Evolutionary conservation across 1,140 invertebrate species (phyloP).

Genomic region (Drosophila ficusphila): DNA sequence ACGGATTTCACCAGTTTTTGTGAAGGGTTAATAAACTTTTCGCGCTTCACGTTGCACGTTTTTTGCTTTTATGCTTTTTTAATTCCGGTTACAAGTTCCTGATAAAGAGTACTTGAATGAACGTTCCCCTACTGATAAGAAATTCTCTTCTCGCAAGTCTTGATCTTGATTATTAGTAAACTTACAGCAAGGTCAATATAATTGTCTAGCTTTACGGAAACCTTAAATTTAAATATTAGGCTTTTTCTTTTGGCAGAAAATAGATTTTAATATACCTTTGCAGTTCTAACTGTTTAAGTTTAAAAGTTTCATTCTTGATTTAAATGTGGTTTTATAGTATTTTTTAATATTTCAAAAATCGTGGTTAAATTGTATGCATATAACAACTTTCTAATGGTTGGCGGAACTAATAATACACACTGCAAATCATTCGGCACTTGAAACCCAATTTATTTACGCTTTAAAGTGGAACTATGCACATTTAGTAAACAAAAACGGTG

Average conservation of each 20-base stretch:
- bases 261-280: no score
- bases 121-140: slow-evolving; percentile 3
- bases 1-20: slow-evolving; percentile 41
- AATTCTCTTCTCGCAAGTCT: background rate
- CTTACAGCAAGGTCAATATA: background rate
- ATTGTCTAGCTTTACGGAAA: background rate
- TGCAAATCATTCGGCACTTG: background rate
- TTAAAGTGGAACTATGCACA: background rate
- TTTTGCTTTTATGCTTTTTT: background rate
- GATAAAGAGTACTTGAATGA: background rate
- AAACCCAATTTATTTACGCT: no score
- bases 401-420: background rate
- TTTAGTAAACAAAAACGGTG: background rate
- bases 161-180: background rate
- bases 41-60: slow-evolving; percentile 1
- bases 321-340: background rate
- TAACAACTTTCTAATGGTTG: background rate
- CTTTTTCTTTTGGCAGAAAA: no score
- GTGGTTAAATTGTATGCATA: background rate
- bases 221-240: no score
- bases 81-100: slow-evolving; percentile 9
- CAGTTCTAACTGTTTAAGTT: no score
- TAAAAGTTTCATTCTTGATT: no score
- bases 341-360: background rate
- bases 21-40: slow-evolving; percentile 29